phyloP scores from a whole-genome alignment of 23 tunicate genomes.

The Corella eumyota region DNA sequence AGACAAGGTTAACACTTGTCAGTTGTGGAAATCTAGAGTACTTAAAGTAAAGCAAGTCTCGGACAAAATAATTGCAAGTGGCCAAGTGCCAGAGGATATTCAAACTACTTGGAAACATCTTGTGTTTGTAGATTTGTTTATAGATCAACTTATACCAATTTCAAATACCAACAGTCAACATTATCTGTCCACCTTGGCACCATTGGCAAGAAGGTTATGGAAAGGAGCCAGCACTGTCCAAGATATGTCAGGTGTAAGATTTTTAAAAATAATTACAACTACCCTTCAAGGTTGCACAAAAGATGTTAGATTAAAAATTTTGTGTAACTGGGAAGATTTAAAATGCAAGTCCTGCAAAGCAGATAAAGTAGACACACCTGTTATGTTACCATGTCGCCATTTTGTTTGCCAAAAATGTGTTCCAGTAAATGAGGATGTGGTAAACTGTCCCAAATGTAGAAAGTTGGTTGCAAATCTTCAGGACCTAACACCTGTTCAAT shows the following conservation, averaged over 20 bases:
- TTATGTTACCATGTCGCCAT: slow-evolving; percentile 29
- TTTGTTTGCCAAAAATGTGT: slow-evolving; percentile 21
- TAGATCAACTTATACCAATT: slow-evolving; percentile 35
- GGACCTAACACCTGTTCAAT: neutral
- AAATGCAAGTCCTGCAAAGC: slow-evolving; percentile 16
- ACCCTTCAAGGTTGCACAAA: slow-evolving; percentile 28
- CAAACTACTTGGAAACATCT: slow-evolving; percentile 1
- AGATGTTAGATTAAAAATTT: slow-evolving; percentile 15
- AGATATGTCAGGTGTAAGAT: neutral
- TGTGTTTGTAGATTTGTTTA: slow-evolving; percentile 25
- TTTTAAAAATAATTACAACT: slow-evolving; percentile 34
- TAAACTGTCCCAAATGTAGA: slow-evolving; percentile 37
- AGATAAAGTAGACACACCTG: slow-evolving; percentile 17
- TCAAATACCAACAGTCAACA: neutral
- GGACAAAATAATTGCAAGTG: slow-evolving; percentile 3
- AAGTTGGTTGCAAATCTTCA: neutral
- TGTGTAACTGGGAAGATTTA: slow-evolving; percentile 15
- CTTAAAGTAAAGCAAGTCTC: slow-evolving; percentile 8
- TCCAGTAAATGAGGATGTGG: neutral
- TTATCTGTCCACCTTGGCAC: slow-evolving; percentile 13
- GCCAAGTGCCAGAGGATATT: neutral
- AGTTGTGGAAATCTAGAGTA: slow-evolving; percentile 19
- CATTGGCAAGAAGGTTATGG: slow-evolving; percentile 20
- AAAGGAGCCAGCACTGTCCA: slow-evolving; percentile 6
- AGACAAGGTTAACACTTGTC: slow-evolving; percentile 10